Evolutionary conservation across 2,113 vertebrate species (phyloP).

Genomic region (Jacana jacana): DNA sequence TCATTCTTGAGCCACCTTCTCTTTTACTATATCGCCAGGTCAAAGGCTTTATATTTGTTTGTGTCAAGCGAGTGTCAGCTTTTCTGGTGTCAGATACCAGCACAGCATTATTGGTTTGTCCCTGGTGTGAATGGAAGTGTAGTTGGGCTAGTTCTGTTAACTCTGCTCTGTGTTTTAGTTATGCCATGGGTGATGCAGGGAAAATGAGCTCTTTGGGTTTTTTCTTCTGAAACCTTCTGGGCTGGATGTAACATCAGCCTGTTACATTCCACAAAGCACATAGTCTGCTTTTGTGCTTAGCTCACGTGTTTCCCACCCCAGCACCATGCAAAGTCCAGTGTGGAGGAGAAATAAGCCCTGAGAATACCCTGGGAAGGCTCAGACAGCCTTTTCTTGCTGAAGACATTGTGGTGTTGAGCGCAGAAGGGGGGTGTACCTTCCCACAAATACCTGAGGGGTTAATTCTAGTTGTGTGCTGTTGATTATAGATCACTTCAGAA

Average conservation of each 20-base stretch:
- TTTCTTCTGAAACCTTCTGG: neutral
- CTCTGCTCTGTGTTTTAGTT: no score
- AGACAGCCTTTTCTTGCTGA: neutral
- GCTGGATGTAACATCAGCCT: neutral
- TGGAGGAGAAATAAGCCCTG: neutral
- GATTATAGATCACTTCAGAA: constrained; percentile 88
- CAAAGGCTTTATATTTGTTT: neutral
- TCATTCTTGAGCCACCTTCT: neutral
- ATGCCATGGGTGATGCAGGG: neutral
- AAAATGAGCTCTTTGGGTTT: neutral
- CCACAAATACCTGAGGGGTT: neutral
- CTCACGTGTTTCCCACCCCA: neutral
- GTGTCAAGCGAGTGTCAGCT: neutral
- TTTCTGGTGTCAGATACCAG: neutral
- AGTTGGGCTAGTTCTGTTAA: neutral
- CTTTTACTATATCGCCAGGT: neutral
- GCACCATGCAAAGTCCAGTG: neutral
- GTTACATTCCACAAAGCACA: fast-evolving
- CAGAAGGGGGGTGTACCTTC: neutral
- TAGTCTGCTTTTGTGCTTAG: neutral
- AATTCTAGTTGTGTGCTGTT: neutral
- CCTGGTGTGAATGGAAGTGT: neutral
- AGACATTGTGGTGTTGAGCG: neutral
- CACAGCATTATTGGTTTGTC: neutral
- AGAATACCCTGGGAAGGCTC: neutral